Evolutionary conservation across 53 echinoderm and acorn worm species (phyloP), one percentile per base, ranked within the genome.

Genomic region (Hippasteria phrygiana): DNA sequence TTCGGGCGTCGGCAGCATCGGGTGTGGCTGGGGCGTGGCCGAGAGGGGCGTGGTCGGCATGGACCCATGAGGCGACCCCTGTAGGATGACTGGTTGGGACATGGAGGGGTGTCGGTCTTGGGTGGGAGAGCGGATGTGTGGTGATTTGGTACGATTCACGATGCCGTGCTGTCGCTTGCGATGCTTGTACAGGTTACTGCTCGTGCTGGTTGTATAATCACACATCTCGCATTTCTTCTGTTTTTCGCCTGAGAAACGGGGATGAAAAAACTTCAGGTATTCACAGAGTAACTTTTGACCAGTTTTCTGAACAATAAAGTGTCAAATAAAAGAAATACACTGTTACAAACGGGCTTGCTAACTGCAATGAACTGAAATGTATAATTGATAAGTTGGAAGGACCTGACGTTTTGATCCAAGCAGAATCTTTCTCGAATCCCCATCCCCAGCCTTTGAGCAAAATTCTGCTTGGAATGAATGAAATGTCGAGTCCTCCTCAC

Each of bases 131-230:
- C 24, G 64, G 65, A 16, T 40, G 16, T 45, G 43, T 26, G 64
- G 81, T 4, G 55, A 29, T 29, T 79, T 90, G 48, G 72, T 59
- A 33, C 91, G 88, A 5, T 71, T 88, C 35, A 74, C 78, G 16
- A 93, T 88, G 29, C 95, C 95, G 31, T 95, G 95, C 47, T 91
- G 91, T 12, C 95, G 93, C 55, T 95, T 95, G 3, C 88, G 77
- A 32, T 95, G 95, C 35, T 95, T 95, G 77, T 95, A 95, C 4
- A 95, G 81, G 34, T 95, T 95, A 88, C 95, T 95, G 62, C 91
- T 91, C 24, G 95, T 95, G 32, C 93, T 92, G 4, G 95, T 95
- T 12, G 85, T 88, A 34, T 95, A 95, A 77, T 95, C 93, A 13
- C 95, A 95, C 45, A 83, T 67, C 45, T 92, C 88, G 65, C 95